Conservation (phyloP, 2,888 invertebrate species). For the Tenthredo mesomela region DNA sequence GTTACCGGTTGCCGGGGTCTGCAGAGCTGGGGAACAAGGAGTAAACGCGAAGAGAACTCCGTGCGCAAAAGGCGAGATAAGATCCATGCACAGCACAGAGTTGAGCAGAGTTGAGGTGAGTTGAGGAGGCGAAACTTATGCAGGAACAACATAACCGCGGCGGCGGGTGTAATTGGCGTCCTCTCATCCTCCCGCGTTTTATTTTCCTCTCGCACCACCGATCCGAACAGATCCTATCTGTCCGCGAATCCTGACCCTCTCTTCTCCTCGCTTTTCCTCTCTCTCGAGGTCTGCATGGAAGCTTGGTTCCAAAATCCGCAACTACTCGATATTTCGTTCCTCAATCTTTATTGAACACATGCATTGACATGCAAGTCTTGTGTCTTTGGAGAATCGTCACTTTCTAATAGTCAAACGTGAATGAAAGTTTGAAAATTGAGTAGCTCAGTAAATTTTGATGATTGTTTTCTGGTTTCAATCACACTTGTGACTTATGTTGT, state of each 20-base stretch:
- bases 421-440: neutral
- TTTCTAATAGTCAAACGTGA: neutral
- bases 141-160: slow-evolving; percentile 60
- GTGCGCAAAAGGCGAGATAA: slow-evolving; percentile 43
- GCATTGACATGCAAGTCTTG: neutral
- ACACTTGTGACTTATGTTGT: neutral
- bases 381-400: neutral
- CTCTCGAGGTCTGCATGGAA: neutral
- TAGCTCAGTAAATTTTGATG: neutral
- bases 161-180: slow-evolving; percentile 73
- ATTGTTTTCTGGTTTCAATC: neutral
- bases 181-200: slow-evolving; percentile 19
- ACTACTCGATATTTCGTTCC: neutral
- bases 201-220: slow-evolving; percentile 12
- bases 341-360: neutral
- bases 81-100: slow-evolving; percentile 30
- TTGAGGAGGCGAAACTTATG: slow-evolving; percentile 62
- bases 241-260: slow-evolving; percentile 72
- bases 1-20: slow-evolving; percentile 21
- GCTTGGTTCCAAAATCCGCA: neutral
- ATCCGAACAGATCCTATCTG: slow-evolving; percentile 69
- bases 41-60: slow-evolving; percentile 41
- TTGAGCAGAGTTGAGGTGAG: slow-evolving; percentile 39
- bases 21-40: slow-evolving; percentile 36
- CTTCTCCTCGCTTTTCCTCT: slow-evolving; percentile 60